These are phyloP conservation scores for Oxyura jamaicensis DNA, from an alignment of 2,113 vertebrate species.

Conservation along the genomic window DNA sequence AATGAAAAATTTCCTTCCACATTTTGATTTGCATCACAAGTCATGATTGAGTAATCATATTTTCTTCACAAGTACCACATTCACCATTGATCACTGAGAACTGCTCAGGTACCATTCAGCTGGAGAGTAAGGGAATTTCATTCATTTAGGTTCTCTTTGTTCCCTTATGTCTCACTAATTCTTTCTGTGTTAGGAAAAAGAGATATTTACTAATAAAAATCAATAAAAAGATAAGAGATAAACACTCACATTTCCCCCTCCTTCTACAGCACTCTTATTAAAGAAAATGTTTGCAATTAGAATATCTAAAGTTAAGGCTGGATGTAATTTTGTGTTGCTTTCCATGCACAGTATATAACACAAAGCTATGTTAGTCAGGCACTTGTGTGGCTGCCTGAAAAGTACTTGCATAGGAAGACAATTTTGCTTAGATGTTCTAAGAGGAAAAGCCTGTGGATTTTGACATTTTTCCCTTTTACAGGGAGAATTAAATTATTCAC, in stretches of 20 bases:
- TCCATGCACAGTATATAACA: not conserved
- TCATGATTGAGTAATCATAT: not conserved
- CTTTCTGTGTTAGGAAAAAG: not conserved
- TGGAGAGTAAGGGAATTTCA: not conserved
- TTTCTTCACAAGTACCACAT: not conserved
- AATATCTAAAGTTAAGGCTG: not conserved
- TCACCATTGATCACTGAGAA: not conserved
- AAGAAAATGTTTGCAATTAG: not conserved
- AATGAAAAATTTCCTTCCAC: not conserved
- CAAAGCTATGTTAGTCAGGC: not conserved
- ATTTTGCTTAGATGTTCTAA: conserved; percentile 22
- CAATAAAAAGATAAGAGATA: not conserved
- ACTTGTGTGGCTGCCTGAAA: not conserved
- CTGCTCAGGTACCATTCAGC: not conserved
- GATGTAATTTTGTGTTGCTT: not conserved
- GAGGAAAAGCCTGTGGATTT: conserved; percentile 17
- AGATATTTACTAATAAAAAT: not conserved
- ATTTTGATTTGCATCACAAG: not conserved
- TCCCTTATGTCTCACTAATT: not conserved
- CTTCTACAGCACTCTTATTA: not conserved
- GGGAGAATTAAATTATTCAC: conserved; percentile 40
- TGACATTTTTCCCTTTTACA: conserved; percentile 22
- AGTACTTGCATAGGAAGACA: not conserved
- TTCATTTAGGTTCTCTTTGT: not conserved
- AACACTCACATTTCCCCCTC: not conserved